Evolutionary conservation across 2,888 invertebrate genomes (phyloP), one percentile per base, ranked within the genome.

Genomic region (Drosophila borborema): DNA sequence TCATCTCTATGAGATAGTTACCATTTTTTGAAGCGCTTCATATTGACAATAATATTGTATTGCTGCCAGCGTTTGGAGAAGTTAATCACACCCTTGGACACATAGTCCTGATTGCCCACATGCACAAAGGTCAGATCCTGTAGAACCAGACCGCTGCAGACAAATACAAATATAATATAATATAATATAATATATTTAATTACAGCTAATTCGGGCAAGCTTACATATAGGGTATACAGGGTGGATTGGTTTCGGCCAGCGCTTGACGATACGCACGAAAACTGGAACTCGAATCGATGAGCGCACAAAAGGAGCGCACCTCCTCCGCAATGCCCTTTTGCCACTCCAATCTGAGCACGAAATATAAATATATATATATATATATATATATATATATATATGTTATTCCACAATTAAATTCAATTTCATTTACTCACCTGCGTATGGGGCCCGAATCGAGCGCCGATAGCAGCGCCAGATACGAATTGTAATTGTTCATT

Each of bases 51-150:
- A 79, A 99, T 99, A 92, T 98, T 97, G 93, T 98, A 99, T 93
- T 99, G 99, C 93, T 99, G 99, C 99, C 99, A 99, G 84, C 99
- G 95, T 94, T 99, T 99, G 14, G 98, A 98, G 93, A 99, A 99
- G 93, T 99, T 99, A 62, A 99, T 97, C 76, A 95, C 95, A 67
- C 97, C 97, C 88, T 98, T 98, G 12, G 96, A 95, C 81, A 99
- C 94, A 76, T 96, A 94, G 93, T 99, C 98, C 71, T 96, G 97
- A 94, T 99, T 99, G 54, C 99, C 99, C 91, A 99, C 98, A 94
- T 99, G 98, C 55, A 99, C 98, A 93, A 99, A 99, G 18, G 99
- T 99, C 93, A 99, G 94, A 94, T 99, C 99, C 95, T 99, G 99
- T 58, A 99, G 95, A 78, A 99, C 98, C 81, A 99, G 95, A 72